A percentile compares a stretch with the other conserved stretches of the same genome.
Evolutionary conservation across 2,113 vertebrate species (phyloP).

Genomic region (Prietella phreatophila): DNA sequence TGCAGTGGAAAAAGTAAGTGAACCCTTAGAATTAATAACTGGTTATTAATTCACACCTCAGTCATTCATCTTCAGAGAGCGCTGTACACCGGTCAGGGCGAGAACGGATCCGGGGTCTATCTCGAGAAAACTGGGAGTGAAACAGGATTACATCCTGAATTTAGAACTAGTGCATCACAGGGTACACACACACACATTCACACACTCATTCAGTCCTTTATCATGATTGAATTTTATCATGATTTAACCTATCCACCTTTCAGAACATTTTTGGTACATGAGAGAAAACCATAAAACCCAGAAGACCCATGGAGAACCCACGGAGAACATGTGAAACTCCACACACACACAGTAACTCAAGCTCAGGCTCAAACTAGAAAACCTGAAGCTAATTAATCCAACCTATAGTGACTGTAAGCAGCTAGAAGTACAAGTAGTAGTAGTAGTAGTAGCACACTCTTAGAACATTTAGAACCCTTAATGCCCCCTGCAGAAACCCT

Average conservation of each 20-base stretch:
- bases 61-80: not conserved
- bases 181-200: not conserved
- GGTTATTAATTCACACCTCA: no score
- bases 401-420: no score
- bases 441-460: not conserved
- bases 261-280: not conserved
- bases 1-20: no score
- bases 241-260: not conserved
- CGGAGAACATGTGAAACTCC: not conserved
- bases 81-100: not conserved
- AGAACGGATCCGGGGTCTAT: not conserved
- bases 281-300: not conserved
- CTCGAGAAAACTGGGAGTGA: not conserved
- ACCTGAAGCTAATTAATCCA: not conserved
- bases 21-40: no score
- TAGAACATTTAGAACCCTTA: not conserved
- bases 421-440: no score
- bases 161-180: not conserved
- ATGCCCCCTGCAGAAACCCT: not conserved
- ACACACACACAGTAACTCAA: not conserved
- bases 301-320: not conserved
- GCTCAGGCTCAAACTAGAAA: not conserved
- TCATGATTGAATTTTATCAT: no score
- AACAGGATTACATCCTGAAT: not conserved
- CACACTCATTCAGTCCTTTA: not conserved